Conservation (phyloP, 1,140 invertebrate species). For the Phymastichus coffea region DNA sequence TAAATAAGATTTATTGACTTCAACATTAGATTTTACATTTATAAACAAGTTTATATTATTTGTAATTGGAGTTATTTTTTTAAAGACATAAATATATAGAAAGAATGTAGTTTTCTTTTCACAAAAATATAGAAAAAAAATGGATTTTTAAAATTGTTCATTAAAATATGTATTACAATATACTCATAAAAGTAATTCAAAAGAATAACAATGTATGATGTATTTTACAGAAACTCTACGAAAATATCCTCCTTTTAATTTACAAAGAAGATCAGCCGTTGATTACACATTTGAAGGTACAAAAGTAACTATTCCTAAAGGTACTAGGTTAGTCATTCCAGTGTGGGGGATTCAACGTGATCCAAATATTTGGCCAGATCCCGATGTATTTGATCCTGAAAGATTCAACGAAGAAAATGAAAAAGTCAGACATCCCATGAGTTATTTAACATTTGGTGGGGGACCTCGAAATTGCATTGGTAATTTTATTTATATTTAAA, state of each 20-base stretch:
- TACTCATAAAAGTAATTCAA: no score
- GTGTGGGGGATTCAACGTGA: conserved; percentile 65
- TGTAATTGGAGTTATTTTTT: no score
- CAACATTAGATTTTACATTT: no score
- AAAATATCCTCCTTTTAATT: conserved; percentile 49
- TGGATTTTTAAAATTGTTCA: no score
- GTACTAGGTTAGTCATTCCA: conserved; percentile 57
- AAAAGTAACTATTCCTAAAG: conserved; percentile 52
- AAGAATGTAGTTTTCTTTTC: no score
- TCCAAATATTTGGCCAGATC: conserved; percentile 64
- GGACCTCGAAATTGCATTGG: conserved; percentile 61
- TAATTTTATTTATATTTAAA: conserved; percentile 31
- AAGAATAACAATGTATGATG: no score
- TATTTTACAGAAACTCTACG: conserved; percentile 56
- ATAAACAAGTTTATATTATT: no score
- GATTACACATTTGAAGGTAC: conserved; percentile 57
- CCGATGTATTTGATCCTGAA: conserved; percentile 68
- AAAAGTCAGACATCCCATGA: conserved; percentile 48
- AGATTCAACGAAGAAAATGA: conserved; percentile 59
- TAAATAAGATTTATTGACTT: no score
- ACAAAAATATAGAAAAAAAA: no score
- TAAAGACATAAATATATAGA: no score
- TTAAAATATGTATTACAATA: no score
- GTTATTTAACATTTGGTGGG: conserved; percentile 62
- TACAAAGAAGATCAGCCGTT: conserved; percentile 34